These are phyloP conservation scores for Alaudala cheleensis DNA, from an alignment of 2,113 vertebrate genomes.

Conservation along the genomic window DNA sequence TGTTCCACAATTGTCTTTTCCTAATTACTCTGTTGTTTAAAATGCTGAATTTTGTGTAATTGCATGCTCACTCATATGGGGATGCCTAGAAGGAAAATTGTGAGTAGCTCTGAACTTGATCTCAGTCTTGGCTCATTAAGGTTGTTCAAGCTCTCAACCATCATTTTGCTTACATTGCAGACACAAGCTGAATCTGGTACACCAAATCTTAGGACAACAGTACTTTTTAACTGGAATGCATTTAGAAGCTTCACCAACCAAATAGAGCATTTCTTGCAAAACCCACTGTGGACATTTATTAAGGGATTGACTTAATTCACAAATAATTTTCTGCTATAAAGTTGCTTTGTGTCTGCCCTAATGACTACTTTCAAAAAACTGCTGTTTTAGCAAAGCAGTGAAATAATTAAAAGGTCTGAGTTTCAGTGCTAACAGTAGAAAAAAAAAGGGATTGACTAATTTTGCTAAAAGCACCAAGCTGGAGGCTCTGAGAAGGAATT, in stretches of 20 bases:
- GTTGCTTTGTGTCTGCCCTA: not conserved
- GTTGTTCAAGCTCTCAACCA: not conserved
- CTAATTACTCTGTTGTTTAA: not conserved
- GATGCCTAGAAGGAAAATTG: not conserved
- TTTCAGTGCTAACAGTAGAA: not conserved
- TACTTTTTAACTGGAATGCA: not conserved
- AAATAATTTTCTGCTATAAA: not conserved
- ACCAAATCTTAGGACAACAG: not conserved
- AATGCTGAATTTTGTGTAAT: not conserved
- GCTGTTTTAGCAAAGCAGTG: not conserved
- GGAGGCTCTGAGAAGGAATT: not conserved
- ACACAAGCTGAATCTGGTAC: not conserved
- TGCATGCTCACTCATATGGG: not conserved
- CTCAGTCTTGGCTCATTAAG: not conserved
- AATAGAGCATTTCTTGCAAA: not conserved
- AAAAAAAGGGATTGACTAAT: not conserved
- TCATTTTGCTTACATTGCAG: not conserved
- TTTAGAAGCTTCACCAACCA: not conserved
- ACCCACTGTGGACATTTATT: not conserved
- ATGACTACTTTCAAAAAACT: not conserved
- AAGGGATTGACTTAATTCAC: not conserved
- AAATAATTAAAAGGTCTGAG: not conserved
- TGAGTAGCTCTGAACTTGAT: not conserved
- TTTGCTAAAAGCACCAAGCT: not conserved
- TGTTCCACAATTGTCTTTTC: not conserved